A percentile compares a stretch with the other conserved stretches of the same genome.
Evolutionary conservation across 1,140 invertebrate genomes (phyloP).

Genomic region (Epicauta chinensis): DNA sequence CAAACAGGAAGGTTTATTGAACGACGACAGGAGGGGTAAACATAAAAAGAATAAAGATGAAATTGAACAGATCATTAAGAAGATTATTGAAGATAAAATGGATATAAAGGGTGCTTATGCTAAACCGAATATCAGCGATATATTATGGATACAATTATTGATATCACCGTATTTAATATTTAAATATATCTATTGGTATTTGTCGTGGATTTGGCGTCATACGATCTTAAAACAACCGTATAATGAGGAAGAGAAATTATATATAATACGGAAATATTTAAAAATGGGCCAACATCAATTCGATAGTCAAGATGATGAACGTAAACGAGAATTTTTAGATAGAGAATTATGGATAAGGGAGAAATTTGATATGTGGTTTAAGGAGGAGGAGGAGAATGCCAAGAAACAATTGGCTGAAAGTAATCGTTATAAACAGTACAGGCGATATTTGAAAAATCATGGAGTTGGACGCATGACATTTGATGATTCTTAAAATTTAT

Average conservation of each 20-base stretch:
- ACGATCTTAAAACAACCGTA: conserved; percentile 68
- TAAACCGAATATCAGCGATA: conserved; percentile 67
- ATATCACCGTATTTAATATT: conserved; percentile 67
- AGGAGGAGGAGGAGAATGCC: conserved; percentile 72
- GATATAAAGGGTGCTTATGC: conserved; percentile 86
- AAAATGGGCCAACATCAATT: conserved; percentile 63
- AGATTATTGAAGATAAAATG: conserved; percentile 84
- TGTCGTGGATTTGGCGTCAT: conserved; percentile 75
- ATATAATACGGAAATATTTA: conserved; percentile 74
- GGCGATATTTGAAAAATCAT: conserved; percentile 74
- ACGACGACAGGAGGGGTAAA: conserved; percentile 47
- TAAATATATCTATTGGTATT: conserved; percentile 66
- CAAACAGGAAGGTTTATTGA: conserved; percentile 62
- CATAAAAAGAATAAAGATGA: conserved; percentile 68
- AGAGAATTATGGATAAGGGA: conserved; percentile 75
- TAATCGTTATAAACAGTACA: conserved; percentile 70
- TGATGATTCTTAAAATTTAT: conserved; percentile 58
- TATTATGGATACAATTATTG: conserved; percentile 76
- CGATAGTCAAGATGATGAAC: conserved; percentile 64
- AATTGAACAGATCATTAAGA: conserved; percentile 61
- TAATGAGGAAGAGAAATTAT: conserved; percentile 74
- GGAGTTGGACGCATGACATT: conserved; percentile 72
- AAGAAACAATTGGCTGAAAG: conserved; percentile 73
- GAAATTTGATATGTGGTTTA: conserved; percentile 74
- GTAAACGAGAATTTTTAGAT: conserved; percentile 66